Percentiles rank a stretch among this genome's conserved stretches.
phyloP scores from a whole-genome alignment of 2,888 invertebrate species.

The Amphipoea lucens region DNA sequence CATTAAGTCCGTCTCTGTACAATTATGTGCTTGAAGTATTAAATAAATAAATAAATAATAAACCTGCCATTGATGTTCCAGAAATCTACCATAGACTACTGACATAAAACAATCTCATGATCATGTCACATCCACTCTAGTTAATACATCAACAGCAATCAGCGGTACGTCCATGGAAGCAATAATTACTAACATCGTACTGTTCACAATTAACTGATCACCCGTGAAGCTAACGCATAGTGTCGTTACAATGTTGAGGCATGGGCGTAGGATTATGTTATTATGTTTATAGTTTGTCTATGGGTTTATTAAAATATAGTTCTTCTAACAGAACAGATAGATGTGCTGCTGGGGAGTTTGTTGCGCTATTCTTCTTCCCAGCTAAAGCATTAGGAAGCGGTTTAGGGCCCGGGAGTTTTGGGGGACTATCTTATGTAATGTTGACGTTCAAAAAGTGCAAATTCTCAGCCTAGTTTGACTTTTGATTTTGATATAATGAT shows the following conservation, averaged over 20 bases:
- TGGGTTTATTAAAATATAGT: not conserved
- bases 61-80: not conserved
- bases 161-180: constrained; percentile 41
- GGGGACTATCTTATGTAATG: not conserved
- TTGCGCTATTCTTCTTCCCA: not conserved
- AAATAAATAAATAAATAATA: too few relatives aligned
- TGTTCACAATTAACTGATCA: constrained; percentile 73
- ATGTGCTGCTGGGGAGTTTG: not conserved
- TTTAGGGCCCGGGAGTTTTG: not conserved
- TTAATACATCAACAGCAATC: constrained; percentile 59
- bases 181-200: constrained; percentile 39
- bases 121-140: constrained; percentile 51
- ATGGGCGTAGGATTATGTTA: constrained; percentile 46
- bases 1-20: too few relatives aligned
- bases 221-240: constrained; percentile 65
- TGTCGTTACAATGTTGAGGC: constrained; percentile 44
- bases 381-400: not conserved
- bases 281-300: not conserved
- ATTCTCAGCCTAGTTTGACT: not conserved
- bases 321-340: not conserved
- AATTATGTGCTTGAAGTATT: too few relatives aligned
- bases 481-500: not conserved
- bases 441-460: not conserved
- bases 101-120: not conserved
- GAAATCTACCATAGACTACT: not conserved